Evolutionary conservation across 2,797 vertebrate species (phyloP).

Genomic region (Sphenopsis melanotis): DNA sequence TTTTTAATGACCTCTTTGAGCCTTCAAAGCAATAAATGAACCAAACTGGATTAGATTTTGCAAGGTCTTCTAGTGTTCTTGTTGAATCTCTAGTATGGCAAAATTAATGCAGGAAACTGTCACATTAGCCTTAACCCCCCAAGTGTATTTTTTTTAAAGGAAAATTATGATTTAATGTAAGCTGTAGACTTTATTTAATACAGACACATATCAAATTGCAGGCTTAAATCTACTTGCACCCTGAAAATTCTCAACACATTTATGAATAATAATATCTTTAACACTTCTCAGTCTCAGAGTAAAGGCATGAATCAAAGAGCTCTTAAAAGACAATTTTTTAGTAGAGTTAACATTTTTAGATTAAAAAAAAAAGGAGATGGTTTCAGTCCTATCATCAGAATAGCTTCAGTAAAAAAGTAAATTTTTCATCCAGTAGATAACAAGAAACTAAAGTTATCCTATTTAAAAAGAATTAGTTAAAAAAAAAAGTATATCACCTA

Average conservation of each 20-base stretch:
- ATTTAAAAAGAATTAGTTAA: neutral
- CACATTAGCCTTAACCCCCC: neutral
- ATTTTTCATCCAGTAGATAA: neutral
- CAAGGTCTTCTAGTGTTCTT: neutral
- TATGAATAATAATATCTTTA: neutral
- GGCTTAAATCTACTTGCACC: neutral
- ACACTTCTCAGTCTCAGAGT: neutral
- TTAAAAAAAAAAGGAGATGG: fast-evolving
- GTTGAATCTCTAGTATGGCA: neutral
- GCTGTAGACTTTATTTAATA: neutral
- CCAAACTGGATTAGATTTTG: neutral
- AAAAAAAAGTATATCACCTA: neutral
- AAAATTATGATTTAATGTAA: neutral
- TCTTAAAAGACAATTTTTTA: neutral
- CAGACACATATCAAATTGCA: neutral
- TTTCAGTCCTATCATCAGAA: neutral
- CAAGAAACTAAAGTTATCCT: neutral
- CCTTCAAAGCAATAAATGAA: neutral
- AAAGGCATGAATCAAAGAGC: neutral
- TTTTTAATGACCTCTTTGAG: neutral
- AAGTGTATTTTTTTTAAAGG: neutral
- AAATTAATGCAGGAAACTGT: neutral
- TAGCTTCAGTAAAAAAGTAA: neutral
- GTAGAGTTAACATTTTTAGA: neutral
- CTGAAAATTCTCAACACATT: neutral